Base-by-base conservation (phyloP, 2,797 vertebrate genomes). In the Odontamblyopus rebecca region DNA sequence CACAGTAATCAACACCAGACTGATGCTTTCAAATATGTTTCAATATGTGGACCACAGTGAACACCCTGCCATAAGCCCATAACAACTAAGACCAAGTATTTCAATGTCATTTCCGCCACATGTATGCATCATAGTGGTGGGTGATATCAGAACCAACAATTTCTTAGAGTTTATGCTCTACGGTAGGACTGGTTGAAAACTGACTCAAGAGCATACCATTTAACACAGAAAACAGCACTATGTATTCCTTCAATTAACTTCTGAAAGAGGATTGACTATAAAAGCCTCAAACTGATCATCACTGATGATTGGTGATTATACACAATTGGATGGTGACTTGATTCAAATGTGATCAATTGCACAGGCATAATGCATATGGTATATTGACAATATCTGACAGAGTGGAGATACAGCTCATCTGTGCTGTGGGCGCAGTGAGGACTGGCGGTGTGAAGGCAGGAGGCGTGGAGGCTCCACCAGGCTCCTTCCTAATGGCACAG, bases 391-490 rank as follows among this genome's bases (percentile, higher is more conserved):
- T 68, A 71, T 64, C 68, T 82, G 57, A 72, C 67, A 73, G 51
- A 69, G 11, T 71, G 54, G 71, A 67, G 74, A 82, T 81, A 76
- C 82, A 83, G 88, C 82, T 91, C 89, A 89, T 86, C 80, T 90
- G 88, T 72, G 83, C 74, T 78, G 90, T 88, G 85, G 81, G 88
- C 65, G 76, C 59, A 1, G 41, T 59, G 74, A 87, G 67, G 72
- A 79, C 74, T 77, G 82, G 83, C 51, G 60, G 73, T 61, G 70
- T 63, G 75, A 87, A 74, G 74, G 74, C 66, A 79, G 81, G 70
- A 89, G 82, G 85, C 63, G 72, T 72, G 69, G 57, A 80, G 81
- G 76, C 77, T 82, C 74, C 77, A 82, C 81, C 71, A 78, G 83
- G 72, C 78, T 82, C 76, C 77, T 76, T 90, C 70, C 83, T 87